Evolutionary conservation across 1,140 invertebrate species (phyloP).

Genomic region (Andricus grossulariae): DNA sequence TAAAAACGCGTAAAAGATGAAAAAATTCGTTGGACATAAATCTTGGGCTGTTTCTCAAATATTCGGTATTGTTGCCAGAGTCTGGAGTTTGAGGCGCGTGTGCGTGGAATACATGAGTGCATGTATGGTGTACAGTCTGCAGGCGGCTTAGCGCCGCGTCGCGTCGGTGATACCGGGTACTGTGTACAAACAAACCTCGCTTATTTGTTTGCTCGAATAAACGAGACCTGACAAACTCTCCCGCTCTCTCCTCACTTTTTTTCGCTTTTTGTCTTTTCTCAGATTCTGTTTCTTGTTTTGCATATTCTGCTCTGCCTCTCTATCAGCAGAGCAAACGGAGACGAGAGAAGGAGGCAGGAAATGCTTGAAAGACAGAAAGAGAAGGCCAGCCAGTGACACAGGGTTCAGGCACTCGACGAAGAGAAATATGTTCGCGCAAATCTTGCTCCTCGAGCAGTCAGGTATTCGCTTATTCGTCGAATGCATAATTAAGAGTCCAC

Average conservation of each 20-base stretch:
- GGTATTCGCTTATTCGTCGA: constrained; percentile 17
- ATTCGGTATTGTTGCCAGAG: constrained; percentile 3
- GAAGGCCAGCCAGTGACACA: constrained; percentile 15
- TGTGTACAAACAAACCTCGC: constrained; percentile 21
- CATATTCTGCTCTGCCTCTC: constrained; percentile 14
- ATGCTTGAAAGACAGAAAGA: constrained; percentile 2
- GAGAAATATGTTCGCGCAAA: constrained; percentile 19
- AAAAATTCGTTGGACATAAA: background rate
- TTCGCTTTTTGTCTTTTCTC: constrained; percentile 10
- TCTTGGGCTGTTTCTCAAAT: background rate
- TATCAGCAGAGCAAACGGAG: constrained; percentile 29
- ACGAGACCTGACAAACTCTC: constrained; percentile 16
- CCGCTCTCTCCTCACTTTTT: constrained; percentile 30
- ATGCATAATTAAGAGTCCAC: constrained; percentile 21
- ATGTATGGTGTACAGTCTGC: constrained; percentile 56
- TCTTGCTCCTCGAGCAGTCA: background rate
- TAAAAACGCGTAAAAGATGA: background rate
- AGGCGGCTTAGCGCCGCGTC: constrained; percentile 51
- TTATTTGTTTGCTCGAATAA: constrained; percentile 40
- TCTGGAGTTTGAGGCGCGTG: constrained; percentile 5
- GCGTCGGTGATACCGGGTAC: constrained; percentile 3
- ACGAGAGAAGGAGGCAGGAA: constrained; percentile 37
- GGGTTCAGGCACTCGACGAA: constrained; percentile 30
- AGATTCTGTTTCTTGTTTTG: constrained; percentile 29
- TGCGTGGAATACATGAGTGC: constrained; percentile 49